phyloP scores from a whole-genome alignment of 2,113 vertebrate species.

The Corvus hawaiiensis region DNA sequence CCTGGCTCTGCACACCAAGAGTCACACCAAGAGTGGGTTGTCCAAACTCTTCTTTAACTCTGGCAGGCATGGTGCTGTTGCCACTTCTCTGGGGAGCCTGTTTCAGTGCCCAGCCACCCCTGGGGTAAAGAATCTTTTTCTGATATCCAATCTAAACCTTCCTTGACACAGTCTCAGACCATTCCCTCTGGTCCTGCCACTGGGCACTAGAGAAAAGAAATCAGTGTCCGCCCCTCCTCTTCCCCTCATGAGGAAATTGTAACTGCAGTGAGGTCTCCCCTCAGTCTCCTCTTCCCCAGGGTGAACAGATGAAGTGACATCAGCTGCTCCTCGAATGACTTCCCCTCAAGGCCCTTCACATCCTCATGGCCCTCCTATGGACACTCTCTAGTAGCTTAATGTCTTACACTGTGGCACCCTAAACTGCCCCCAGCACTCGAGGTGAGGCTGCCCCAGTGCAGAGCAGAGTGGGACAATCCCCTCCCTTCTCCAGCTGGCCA shows the following conservation, averaged over 20 bases:
- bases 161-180: too few species aligned
- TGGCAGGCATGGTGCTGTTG: background rate
- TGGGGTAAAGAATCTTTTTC: background rate
- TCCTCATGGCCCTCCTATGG: background rate
- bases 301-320: too few species aligned
- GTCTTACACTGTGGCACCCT: background rate
- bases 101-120: background rate
- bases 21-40: accelerated
- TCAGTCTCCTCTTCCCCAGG: too few species aligned
- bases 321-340: too few species aligned
- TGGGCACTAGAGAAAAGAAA: too few species aligned
- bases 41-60: background rate
- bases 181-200: too few species aligned
- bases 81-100: background rate
- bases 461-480: accelerated
- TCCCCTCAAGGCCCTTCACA: background rate
- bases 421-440: accelerated
- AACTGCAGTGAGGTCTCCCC: too few species aligned
- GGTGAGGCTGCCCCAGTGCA: background rate
- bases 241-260: too few species aligned
- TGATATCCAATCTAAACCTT: background rate
- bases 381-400: background rate
- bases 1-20: background rate
- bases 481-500: accelerated
- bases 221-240: too few species aligned